phyloP scores from a whole-genome alignment of 2,797 vertebrate species.

The Sebastes minor region DNA sequence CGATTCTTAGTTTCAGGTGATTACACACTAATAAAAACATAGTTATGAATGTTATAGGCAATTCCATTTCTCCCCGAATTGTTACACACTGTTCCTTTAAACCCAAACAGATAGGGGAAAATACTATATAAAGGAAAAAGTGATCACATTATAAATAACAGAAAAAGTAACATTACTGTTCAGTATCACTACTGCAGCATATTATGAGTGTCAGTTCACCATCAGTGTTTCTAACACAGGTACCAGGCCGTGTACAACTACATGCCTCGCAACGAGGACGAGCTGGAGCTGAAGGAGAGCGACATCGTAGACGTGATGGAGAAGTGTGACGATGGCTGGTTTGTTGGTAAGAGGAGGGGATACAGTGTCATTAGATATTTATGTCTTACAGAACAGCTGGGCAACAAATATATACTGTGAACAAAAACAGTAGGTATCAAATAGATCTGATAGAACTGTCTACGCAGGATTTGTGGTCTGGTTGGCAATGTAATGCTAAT shows the following conservation, averaged over 20 bases:
- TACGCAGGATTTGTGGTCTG: neutral
- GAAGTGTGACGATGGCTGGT: conserved; percentile 99
- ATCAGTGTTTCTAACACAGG: conserved; percentile 66
- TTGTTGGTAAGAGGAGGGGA: conserved; percentile 88
- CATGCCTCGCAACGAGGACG: conserved; percentile 94
- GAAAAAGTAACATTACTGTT: neutral
- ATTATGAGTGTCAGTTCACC: neutral
- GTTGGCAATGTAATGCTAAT: neutral
- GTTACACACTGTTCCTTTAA: neutral
- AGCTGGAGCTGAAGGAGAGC: conserved; percentile 97
- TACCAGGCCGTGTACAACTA: conserved; percentile 98
- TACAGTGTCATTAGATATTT: neutral
- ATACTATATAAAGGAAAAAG: neutral
- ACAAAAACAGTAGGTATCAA: neutral
- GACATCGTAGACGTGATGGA: conserved; percentile 97
- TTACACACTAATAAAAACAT: too few species aligned
- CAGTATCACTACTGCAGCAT: neutral
- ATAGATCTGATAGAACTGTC: neutral
- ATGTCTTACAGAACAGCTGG: neutral
- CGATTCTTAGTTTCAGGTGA: too few species aligned
- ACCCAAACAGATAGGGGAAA: neutral
- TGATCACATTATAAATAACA: neutral
- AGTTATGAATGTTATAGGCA: too few species aligned
- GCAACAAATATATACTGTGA: neutral
- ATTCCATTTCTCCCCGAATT: too few species aligned